Percentiles rank a stretch among this genome's conserved stretches.
These are phyloP conservation scores for Lycocerus yunnanus DNA, from an alignment of 2,888 invertebrate genomes.

Conservation along the genomic window DNA sequence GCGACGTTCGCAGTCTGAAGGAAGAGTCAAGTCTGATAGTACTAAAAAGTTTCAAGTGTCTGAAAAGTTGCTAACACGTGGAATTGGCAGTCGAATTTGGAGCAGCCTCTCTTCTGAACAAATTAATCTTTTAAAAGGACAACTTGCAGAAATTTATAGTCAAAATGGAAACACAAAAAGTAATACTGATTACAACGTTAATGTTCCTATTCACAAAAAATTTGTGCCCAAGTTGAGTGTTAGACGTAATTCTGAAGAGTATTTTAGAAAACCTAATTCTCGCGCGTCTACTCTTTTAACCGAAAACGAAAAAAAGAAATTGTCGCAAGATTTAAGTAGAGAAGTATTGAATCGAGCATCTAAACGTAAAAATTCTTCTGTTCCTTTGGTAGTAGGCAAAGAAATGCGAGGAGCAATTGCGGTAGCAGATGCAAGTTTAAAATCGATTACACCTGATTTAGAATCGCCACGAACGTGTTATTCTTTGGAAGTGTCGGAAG, in stretches of 20 bases:
- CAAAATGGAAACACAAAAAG: slow-evolving; percentile 46
- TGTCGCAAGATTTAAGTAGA: slow-evolving; percentile 74
- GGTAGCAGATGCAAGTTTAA: slow-evolving; percentile 58
- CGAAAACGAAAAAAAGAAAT: slow-evolving; percentile 73
- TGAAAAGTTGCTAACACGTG: slow-evolving; percentile 55
- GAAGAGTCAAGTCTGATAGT: slow-evolving; percentile 46
- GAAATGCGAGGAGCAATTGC: slow-evolving; percentile 68
- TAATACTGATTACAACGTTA: slow-evolving; percentile 64
- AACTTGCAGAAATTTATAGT: slow-evolving; percentile 81
- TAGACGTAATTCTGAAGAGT: slow-evolving; percentile 55
- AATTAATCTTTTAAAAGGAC: slow-evolving; percentile 77
- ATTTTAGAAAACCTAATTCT: not conserved
- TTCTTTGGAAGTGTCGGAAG: slow-evolving; percentile 55
- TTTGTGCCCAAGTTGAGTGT: slow-evolving; percentile 49
- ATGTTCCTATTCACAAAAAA: slow-evolving; percentile 40
- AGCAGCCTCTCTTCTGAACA: slow-evolving; percentile 85
- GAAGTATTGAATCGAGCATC: slow-evolving; percentile 71
- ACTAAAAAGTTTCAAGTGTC: slow-evolving; percentile 43
- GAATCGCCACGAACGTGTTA: slow-evolving; percentile 58
- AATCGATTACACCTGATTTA: slow-evolving; percentile 47
- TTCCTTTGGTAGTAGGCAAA: slow-evolving; percentile 54
- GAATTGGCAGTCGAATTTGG: slow-evolving; percentile 78
- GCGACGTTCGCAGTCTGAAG: slow-evolving; percentile 59
- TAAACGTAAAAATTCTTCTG: slow-evolving; percentile 53
- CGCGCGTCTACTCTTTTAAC: slow-evolving; percentile 45